Base-by-base conservation (phyloP, 2,888 invertebrate genomes). In the Malachius bipustulatus region DNA sequence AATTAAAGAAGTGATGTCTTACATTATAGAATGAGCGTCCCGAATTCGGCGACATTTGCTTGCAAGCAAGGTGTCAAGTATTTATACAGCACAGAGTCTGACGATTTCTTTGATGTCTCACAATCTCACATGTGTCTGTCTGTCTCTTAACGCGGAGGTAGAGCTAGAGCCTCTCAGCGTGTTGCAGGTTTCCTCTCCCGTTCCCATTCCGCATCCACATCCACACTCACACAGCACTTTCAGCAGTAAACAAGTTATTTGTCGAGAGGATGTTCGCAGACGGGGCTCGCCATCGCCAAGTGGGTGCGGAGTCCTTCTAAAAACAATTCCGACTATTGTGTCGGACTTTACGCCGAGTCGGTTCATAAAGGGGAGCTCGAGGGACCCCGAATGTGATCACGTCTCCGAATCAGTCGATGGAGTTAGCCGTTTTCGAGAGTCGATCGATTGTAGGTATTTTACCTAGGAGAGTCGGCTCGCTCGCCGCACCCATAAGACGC, bases 341-440 rank as follows among this genome's bases (percentile, higher is more conserved):
- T 44, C 49, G 47, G 52, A 48, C 51, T 51, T 53, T 50, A 47
- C 48, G 46, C 46, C 41, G 47, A 43, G 43, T 50, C 45, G 49
- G 49, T 51, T 51, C 52, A 52, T 51, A 53, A 52, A 53, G 24
- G 49, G 42, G 49, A 48, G 41, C 48, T 48, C 49, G 38, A 40
- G 51, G 50, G 51, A 50, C 46, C 46, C 42, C 44, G 48, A 50
- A 52, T 49, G 49, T 50, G 54, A 54, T 54, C 54, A 54, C 54
- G 51, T 52, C 50, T 50, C 47, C 42, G 46, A 52, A 52, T 52
- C 51, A 51, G 50, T 49, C 47, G 49, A 47, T 47, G 48, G 50
- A 44, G 48, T 47, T 49, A 47, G 43, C 37, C 39, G 38, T 44
- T 41, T 38, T 42, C 40, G 41, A 36, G 30, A 14, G 36, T 30